Evolutionary conservation across 1,140 invertebrate genomes (phyloP), one percentile per base, ranked within the genome.

Genomic region (Lepidotrigona ventralis): DNA sequence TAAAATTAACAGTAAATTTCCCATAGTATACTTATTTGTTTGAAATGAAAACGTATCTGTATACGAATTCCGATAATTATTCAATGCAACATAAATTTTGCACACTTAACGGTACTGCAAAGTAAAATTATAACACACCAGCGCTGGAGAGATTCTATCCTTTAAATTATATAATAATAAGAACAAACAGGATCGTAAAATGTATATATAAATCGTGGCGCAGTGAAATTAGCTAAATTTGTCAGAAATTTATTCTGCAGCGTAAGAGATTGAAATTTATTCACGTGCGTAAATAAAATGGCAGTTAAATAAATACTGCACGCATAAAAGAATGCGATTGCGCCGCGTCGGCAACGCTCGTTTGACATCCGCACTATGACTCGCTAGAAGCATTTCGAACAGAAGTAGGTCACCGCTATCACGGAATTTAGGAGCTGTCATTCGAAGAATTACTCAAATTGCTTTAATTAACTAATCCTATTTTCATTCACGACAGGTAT

Each of bases 381-480:
- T 17, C 39, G 53, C 17, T 15, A 19, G 11, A 15, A 58, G 58
- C 39, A 15, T 64, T 73, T n/a, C 29, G 21, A 51, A 21, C 68
- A 58, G 23, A 81, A 81, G 46, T 81, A 33, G 79, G 79, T 81
- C 79, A 74, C 29, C 70, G 58, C 12, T 71, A 64, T 73, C 69
- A 5, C 58, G 23, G 73, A 39, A 77, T 77, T 69, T 19, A 33
- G 33, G 19, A 66, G 12, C 79, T 68, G 79, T 86, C 79, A 73
- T 80, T 78, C 58, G 39, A 73, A 80, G 70, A 86, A 84, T 86
- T 76, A 78, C 39, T 58, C 58, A 60, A 88, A 85, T 85, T 63
- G 80, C 73, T 87, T 88, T 86, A 88, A 91, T 91, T 81, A 88
- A 87, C 78, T 91, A 88, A 91, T 91, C 82, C 81, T 85, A 64